phyloP scores from a whole-genome alignment of 2,888 invertebrate genomes.

The Polyommatus icarus region DNA sequence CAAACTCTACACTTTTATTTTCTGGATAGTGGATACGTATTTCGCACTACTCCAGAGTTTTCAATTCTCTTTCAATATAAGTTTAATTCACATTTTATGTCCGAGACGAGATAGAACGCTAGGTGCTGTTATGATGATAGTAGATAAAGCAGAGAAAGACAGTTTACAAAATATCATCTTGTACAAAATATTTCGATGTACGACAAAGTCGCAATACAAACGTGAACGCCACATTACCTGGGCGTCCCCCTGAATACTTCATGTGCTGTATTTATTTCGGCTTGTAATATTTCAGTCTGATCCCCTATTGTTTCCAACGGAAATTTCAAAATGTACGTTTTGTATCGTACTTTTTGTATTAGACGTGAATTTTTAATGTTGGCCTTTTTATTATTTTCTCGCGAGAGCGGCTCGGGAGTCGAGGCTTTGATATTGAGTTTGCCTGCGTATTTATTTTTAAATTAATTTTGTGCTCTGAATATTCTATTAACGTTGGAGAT shows the following conservation, averaged over 20 bases:
- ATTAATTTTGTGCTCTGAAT: slow-evolving; percentile 29
- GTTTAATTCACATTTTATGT: neutral
- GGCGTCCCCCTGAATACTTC: slow-evolving; percentile 74
- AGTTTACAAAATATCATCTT: neutral
- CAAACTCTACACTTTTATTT: neutral
- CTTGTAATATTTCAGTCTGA: slow-evolving; percentile 76
- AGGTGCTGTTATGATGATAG: too few relatives aligned
- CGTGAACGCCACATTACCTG: slow-evolving; percentile 70
- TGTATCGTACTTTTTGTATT: slow-evolving; percentile 50
- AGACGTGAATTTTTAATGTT: slow-evolving; percentile 28
- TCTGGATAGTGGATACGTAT: neutral
- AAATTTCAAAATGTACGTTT: slow-evolving; percentile 30
- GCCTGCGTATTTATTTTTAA: slow-evolving; percentile 20
- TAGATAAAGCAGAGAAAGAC: too few relatives aligned
- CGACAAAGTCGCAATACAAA: slow-evolving; percentile 3
- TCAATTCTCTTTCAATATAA: neutral
- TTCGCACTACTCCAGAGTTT: neutral
- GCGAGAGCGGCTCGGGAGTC: slow-evolving; percentile 5
- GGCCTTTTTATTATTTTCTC: slow-evolving; percentile 29
- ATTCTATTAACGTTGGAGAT: slow-evolving; percentile 6
- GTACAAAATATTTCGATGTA: neutral
- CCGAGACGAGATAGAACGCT: neutral
- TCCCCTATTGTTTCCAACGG: slow-evolving; percentile 71
- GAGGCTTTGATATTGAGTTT: slow-evolving; percentile 22
- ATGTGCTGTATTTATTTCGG: slow-evolving; percentile 78